Percentiles rank a stretch among this genome's conserved stretches.
phyloP scores from a whole-genome alignment of 2,797 vertebrate species.

The Premnoplex brunnescens region DNA sequence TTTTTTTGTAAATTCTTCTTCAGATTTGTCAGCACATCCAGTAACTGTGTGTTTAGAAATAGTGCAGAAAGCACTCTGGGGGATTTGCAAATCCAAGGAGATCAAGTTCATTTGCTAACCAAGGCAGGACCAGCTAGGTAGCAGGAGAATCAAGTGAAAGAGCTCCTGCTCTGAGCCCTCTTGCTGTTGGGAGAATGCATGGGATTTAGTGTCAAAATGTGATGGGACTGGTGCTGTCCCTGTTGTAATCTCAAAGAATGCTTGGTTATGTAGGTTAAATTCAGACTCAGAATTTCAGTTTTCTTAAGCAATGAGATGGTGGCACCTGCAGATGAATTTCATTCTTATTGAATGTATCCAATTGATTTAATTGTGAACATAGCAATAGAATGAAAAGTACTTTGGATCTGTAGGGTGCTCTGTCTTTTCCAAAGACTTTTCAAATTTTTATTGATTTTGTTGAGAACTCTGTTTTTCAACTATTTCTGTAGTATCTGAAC shows the following conservation, averaged over 20 bases:
- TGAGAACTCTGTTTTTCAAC: neutral
- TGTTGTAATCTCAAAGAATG: neutral
- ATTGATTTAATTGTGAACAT: neutral
- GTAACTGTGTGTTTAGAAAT: neutral
- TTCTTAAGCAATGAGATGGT: neutral
- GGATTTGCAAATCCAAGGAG: neutral
- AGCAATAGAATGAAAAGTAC: neutral
- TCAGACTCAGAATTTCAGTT: neutral
- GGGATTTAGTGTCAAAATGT: constrained; percentile 36
- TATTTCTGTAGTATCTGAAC: neutral
- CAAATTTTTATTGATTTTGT: neutral
- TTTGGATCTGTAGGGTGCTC: neutral
- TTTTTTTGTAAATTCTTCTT: neutral
- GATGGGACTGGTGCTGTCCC: neutral
- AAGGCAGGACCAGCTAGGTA: neutral
- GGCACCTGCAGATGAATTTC: neutral
- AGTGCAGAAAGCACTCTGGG: neutral
- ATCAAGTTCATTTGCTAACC: neutral
- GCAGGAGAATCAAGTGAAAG: neutral
- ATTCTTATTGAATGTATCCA: neutral
- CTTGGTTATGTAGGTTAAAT: neutral
- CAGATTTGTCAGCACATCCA: neutral
- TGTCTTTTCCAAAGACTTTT: neutral
- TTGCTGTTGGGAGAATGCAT: neutral
- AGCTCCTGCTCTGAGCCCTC: neutral